Conservation (phyloP, 2,797 vertebrate species). For the Bufotes viridis region DNA sequence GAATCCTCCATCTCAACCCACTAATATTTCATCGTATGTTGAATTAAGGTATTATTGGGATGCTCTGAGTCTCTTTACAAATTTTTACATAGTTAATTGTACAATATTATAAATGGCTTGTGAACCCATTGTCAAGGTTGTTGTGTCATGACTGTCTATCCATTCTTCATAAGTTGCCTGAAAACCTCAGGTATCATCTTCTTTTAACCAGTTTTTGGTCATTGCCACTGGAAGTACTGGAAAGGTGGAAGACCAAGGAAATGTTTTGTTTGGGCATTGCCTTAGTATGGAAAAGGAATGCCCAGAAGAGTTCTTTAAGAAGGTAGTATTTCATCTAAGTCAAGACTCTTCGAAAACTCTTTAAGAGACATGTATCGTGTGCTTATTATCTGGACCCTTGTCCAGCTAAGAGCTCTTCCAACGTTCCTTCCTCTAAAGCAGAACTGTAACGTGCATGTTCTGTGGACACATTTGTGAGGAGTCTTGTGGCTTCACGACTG, state of each 20-base stretch:
- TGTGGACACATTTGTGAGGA: conserved; percentile 58
- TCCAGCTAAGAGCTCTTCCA: conserved; percentile 47
- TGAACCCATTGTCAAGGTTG: conserved; percentile 9
- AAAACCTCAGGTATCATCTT: background rate
- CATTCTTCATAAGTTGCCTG: conserved; percentile 17
- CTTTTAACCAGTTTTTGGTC: background rate
- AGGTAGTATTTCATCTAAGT: background rate
- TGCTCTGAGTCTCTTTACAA: conserved; percentile 6
- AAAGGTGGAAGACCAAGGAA: conserved; percentile 35
- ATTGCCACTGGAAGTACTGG: background rate
- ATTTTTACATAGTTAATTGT: conserved; percentile 12
- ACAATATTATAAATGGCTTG: conserved; percentile 22
- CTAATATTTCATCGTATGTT: background rate
- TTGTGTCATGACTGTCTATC: conserved; percentile 11
- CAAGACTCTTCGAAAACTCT: conserved; percentile 11
- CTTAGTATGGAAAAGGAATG: conserved; percentile 28
- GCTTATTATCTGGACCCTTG: conserved; percentile 43
- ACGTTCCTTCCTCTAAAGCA: conserved; percentile 47
- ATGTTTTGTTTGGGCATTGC: conserved; percentile 12
- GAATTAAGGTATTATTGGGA: background rate
- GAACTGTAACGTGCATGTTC: conserved; percentile 33
- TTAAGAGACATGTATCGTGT: background rate
- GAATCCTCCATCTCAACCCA: background rate
- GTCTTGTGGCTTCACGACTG: conserved; percentile 76
- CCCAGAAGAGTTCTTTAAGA: background rate